Evolutionary conservation across 2,888 invertebrate genomes (phyloP).

Genomic region (Tanytarsus gracilentus): DNA sequence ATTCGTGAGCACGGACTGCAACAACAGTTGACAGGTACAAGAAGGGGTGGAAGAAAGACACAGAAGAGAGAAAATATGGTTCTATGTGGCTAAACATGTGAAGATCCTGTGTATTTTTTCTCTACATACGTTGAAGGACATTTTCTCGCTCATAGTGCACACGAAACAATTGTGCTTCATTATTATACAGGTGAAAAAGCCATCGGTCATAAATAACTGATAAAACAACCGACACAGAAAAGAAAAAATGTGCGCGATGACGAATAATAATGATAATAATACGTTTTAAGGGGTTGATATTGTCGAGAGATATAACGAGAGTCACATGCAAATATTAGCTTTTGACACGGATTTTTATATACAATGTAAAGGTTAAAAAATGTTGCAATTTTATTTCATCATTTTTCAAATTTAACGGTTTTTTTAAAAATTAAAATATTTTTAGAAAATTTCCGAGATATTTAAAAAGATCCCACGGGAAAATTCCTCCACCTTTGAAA

Average conservation of each 20-base stretch:
- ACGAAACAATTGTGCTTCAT: neutral
- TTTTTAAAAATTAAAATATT: no score
- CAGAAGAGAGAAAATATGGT: neutral
- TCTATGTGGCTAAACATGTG: conserved; percentile 26
- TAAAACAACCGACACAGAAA: conserved; percentile 10
- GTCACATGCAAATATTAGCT: no score
- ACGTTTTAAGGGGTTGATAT: neutral
- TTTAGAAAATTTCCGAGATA: no score
- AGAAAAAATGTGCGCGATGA: neutral
- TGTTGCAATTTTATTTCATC: no score
- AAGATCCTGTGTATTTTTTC: conserved; percentile 27
- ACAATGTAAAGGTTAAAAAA: no score
- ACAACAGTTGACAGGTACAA: neutral
- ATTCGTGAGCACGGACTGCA: neutral
- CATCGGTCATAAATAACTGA: conserved; percentile 27
- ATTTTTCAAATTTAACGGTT: no score
- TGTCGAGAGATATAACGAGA: no score
- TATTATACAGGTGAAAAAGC: conserved; percentile 22
- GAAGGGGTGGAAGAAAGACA: neutral
- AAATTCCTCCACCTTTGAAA: no score
- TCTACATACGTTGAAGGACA: neutral
- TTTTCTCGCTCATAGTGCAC: conserved; percentile 19
- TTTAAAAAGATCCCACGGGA: no score
- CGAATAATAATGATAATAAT: neutral
- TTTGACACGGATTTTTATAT: no score